Evolutionary conservation across 2,797 vertebrate genomes (phyloP).

Genomic region (Gephyroberyx darwinii): DNA sequence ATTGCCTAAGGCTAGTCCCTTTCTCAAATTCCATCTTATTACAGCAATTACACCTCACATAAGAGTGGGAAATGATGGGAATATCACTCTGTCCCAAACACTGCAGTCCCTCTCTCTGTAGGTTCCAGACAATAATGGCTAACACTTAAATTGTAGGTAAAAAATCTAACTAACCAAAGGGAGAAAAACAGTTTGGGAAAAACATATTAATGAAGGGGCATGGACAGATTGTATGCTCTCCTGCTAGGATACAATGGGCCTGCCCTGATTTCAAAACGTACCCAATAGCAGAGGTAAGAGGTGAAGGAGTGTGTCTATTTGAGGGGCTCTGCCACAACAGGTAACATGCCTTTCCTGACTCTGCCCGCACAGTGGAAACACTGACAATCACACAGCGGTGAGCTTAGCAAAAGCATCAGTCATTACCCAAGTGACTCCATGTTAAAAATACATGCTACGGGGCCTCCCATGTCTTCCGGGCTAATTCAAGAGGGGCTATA

Average conservation of each 20-base stretch:
- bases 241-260: neutral
- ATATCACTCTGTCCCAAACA: conserved; percentile 40
- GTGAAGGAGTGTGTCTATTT: neutral
- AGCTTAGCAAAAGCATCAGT: conserved; percentile 2
- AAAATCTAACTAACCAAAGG: too few species aligned
- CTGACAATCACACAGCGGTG: conserved; percentile 6
- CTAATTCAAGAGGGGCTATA: conserved; percentile 51
- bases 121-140: neutral
- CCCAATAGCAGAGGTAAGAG: neutral
- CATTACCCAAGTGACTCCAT: conserved; percentile 29
- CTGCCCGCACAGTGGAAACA: conserved; percentile 23
- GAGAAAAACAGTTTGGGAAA: too few species aligned
- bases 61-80: conserved; percentile 43
- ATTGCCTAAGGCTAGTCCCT: conserved; percentile 58
- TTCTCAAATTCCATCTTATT: conserved; percentile 69
- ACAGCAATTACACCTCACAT: conserved; percentile 57
- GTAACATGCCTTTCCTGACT: neutral
- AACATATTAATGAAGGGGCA: neutral
- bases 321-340: neutral
- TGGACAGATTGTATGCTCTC: neutral
- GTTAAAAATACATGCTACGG: conserved; percentile 64
- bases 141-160: neutral
- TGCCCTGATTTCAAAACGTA: conserved; percentile 18
- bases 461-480: conserved; percentile 50
- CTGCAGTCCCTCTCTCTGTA: neutral